Conservation (phyloP, 2,113 vertebrate species). For the Mirounga angustirostris region DNA sequence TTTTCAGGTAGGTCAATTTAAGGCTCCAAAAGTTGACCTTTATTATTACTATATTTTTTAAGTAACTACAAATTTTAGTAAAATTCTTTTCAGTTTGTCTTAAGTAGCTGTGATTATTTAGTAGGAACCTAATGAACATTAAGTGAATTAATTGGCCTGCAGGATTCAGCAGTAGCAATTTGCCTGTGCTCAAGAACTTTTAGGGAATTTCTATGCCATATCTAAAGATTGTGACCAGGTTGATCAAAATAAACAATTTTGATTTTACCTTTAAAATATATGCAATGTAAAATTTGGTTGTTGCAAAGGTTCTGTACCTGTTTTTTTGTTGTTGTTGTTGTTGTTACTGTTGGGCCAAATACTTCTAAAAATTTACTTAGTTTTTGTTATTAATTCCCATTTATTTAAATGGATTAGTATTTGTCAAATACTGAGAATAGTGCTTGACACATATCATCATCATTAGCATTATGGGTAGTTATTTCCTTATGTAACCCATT, state of each 20-base stretch:
- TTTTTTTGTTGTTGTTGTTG: not conserved
- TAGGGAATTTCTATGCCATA: not conserved
- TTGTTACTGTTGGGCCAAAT: not conserved
- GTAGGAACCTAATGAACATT: conserved; percentile 52
- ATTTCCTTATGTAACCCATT: conserved; percentile 36
- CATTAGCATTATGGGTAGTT: not conserved
- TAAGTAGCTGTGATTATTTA: conserved; percentile 63
- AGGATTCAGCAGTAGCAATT: not conserved
- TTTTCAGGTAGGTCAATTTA: conserved; percentile 85
- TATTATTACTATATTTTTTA: conserved; percentile 34
- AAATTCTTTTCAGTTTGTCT: conserved; percentile 61
- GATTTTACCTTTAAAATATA: not conserved
- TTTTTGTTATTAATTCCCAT: conserved; percentile 40
- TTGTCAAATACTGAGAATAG: not conserved
- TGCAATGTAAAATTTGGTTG: not conserved
- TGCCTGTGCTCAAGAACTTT: not conserved
- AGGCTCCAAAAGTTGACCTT: conserved; percentile 79
- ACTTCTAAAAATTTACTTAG: not conserved
- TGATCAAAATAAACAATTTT: not conserved
- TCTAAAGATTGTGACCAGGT: not conserved
- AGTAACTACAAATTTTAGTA: conserved; percentile 55
- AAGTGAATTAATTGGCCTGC: conserved; percentile 50
- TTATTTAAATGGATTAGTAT: conserved; percentile 32
- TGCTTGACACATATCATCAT: not conserved
- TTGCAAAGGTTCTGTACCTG: not conserved